Percentiles rank a stretch among this genome's conserved stretches.
Conservation (phyloP, 2,113 vertebrate genomes). For the Eulacestoma nigropectus region DNA sequence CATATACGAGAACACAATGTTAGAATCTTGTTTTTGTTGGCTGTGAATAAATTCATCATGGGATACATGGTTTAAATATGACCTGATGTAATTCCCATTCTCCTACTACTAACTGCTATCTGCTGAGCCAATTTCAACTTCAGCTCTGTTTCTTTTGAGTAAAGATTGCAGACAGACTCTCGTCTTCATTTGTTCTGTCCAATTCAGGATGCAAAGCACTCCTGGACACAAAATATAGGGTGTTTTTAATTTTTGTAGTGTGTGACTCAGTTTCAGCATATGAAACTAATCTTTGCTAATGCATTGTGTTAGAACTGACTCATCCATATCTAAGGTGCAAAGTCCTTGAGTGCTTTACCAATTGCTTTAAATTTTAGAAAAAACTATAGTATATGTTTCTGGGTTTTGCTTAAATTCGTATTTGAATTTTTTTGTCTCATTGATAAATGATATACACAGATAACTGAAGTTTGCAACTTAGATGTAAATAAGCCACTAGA, state of each 20-base stretch:
- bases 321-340: not conserved
- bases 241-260: not conserved
- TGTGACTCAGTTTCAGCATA: not conserved
- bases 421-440: not conserved
- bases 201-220: not conserved
- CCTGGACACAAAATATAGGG: not conserved
- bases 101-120: slow-evolving; percentile 45
- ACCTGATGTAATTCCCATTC: slow-evolving; percentile 38
- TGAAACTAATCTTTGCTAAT: not conserved
- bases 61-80: slow-evolving; percentile 27
- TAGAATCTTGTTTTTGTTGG: slow-evolving; percentile 46
- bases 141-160: slow-evolving; percentile 16
- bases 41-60: slow-evolving; percentile 50
- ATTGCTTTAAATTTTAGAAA: not conserved
- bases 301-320: not conserved
- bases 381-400: not conserved
- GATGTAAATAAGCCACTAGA: not conserved
- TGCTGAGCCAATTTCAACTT: slow-evolving; percentile 47
- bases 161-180: not conserved
- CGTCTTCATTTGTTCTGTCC: not conserved
- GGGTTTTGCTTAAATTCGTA: not conserved
- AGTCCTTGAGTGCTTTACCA: not conserved
- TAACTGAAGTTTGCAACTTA: not conserved
- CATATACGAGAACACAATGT: slow-evolving; percentile 16
- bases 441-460: not conserved